A percentile compares a stretch with the other conserved stretches of the same genome.
These are phyloP conservation scores for Chouioia cunea DNA, from an alignment of 2,888 invertebrate species.

Conservation along the genomic window DNA sequence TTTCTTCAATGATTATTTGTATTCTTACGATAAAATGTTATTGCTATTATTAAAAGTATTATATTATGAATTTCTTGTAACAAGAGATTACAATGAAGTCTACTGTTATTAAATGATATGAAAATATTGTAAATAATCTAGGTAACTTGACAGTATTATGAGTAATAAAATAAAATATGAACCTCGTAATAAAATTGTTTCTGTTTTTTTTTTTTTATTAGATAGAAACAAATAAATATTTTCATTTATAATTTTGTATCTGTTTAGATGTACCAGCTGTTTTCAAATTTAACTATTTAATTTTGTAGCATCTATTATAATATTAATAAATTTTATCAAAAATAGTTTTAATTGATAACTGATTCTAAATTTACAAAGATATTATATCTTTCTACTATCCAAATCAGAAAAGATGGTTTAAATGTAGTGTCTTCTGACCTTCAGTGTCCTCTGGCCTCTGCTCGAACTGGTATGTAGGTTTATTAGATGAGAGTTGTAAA, in stretches of 20 bases:
- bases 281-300: too few species aligned
- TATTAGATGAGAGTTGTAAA: too few species aligned
- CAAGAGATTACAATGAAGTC: conserved; percentile 55
- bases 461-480: too few species aligned
- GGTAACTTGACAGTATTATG: conserved; percentile 66
- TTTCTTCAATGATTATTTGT: conserved; percentile 34
- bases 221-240: conserved; percentile 60
- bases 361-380: not conserved
- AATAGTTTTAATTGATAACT: conserved; percentile 1
- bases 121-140: conserved; percentile 64
- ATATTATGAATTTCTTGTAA: conserved; percentile 42
- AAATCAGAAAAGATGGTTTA: too few species aligned
- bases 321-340: too few species aligned
- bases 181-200: conserved; percentile 58
- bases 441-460: too few species aligned
- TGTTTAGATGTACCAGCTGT: conserved; percentile 13
- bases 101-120: conserved; percentile 58
- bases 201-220: conserved; percentile 62
- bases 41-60: conserved; percentile 39
- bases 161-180: conserved; percentile 61
- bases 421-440: too few species aligned
- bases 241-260: conserved; percentile 55
- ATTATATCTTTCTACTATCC: too few species aligned
- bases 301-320: too few species aligned
- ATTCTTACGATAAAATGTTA: conserved; percentile 36